Percentiles rank a stretch among this genome's conserved stretches.
These are phyloP conservation scores for Argyresthia albistria DNA, from an alignment of 2,888 invertebrate species.

Conservation along the genomic window DNA sequence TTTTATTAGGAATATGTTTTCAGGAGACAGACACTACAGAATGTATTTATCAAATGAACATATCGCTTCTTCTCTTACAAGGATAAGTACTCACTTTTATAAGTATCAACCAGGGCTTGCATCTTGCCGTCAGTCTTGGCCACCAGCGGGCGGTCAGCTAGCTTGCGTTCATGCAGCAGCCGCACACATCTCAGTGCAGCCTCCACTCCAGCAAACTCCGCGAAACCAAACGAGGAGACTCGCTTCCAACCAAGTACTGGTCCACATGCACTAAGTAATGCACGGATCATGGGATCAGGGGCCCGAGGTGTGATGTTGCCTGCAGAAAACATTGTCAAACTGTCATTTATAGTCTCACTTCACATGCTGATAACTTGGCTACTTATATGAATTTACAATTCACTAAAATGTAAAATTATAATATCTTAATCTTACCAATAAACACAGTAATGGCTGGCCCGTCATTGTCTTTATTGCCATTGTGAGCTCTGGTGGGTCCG, in stretches of 20 bases:
- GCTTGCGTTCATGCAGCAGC: slow-evolving; percentile 91
- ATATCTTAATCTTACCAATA: slow-evolving; percentile 84
- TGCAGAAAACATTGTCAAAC: slow-evolving; percentile 20
- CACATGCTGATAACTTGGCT: background rate
- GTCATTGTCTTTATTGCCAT: slow-evolving; percentile 59
- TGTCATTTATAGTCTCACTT: background rate
- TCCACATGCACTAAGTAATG: slow-evolving; percentile 93
- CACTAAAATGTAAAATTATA: background rate
- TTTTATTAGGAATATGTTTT: too few species aligned
- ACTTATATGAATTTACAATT: background rate
- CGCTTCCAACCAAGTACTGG: slow-evolving; percentile 97
- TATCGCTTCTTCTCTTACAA: too few species aligned
- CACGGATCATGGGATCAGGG: slow-evolving; percentile 95
- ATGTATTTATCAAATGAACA: too few species aligned
- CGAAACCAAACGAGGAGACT: slow-evolving; percentile 98
- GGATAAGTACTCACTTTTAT: slow-evolving; percentile 77
- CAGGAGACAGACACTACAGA: too few species aligned
- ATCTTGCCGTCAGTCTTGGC: slow-evolving; percentile 99
- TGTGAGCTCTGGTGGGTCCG: slow-evolving; percentile 37
- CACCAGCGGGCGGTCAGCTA: slow-evolving; percentile 94
- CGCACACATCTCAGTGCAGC: slow-evolving; percentile 95
- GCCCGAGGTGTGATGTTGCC: slow-evolving; percentile 95
- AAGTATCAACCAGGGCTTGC: slow-evolving; percentile 93
- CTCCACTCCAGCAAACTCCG: slow-evolving; percentile 95
- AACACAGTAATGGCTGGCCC: slow-evolving; percentile 97